phyloP scores from a whole-genome alignment of 2,888 invertebrate genomes.

The Epistrophella euchroma region DNA sequence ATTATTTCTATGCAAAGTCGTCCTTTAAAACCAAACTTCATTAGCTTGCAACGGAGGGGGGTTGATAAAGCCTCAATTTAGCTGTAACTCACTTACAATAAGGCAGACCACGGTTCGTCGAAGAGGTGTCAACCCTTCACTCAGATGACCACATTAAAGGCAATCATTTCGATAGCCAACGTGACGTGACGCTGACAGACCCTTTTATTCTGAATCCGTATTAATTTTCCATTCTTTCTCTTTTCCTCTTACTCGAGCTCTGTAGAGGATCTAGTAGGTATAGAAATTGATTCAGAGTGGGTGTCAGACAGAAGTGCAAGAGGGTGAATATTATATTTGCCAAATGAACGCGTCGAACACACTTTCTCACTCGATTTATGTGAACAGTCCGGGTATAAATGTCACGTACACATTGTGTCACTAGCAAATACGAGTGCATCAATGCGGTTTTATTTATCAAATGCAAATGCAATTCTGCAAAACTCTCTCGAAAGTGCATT shows the following conservation, averaged over 20 bases:
- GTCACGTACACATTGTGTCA: constrained; percentile 64
- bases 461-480: constrained; percentile 4
- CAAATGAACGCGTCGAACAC: constrained; percentile 34
- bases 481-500: constrained; percentile 66
- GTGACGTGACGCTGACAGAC: constrained; percentile 15
- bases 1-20: constrained; percentile 21
- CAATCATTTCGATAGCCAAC: constrained; percentile 61
- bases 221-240: not conserved
- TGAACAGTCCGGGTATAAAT: constrained; percentile 45
- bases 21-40: constrained; percentile 19
- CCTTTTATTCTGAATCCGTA: constrained; percentile 24
- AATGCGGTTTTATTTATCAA: constrained; percentile 2
- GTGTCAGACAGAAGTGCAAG: constrained; percentile 7
- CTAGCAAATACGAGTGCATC: constrained; percentile 14
- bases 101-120: not conserved
- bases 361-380: constrained; percentile 52
- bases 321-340: constrained; percentile 59
- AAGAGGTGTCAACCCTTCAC: constrained; percentile 49
- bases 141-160: constrained; percentile 60
- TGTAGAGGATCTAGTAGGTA: not conserved
- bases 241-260: not conserved
- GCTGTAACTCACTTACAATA: constrained; percentile 58
- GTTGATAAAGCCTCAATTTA: constrained; percentile 48
- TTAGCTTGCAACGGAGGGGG: constrained; percentile 28
- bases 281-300: constrained; percentile 58